Evolutionary conservation across 2,113 vertebrate genomes (phyloP).

Genomic region (Excalfactoria chinensis): DNA sequence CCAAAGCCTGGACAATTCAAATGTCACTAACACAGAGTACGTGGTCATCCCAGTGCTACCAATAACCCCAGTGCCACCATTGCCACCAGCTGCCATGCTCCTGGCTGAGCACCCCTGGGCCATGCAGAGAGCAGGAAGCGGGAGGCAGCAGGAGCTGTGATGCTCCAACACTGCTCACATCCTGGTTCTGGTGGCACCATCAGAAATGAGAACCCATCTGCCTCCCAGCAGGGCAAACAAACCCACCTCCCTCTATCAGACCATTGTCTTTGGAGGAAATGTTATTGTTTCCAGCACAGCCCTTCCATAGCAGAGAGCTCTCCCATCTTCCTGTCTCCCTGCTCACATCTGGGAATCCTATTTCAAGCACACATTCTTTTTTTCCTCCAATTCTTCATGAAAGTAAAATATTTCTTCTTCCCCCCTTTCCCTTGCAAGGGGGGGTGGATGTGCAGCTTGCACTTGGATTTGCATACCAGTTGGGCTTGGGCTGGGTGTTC

Average conservation of each 20-base stretch:
- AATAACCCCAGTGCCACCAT: background rate
- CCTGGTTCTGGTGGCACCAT: background rate
- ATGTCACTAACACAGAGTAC: too few species aligned
- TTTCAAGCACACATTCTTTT: background rate
- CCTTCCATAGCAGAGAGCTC: background rate
- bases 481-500: background rate
- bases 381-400: background rate
- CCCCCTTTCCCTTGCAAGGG: background rate
- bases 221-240: background rate
- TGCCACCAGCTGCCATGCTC: background rate
- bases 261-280: conserved; percentile 6
- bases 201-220: background rate
- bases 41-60: background rate
- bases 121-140: background rate
- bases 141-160: background rate
- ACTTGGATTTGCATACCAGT: conserved; percentile 5
- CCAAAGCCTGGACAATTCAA: too few species aligned
- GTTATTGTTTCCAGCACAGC: background rate
- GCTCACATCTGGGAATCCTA: background rate
- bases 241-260: background rate
- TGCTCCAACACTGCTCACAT: background rate
- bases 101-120: background rate
- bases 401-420: background rate
- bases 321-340: background rate
- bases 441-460: background rate